Percentiles rank a stretch among this genome's conserved stretches.
Conservation (phyloP, 2,888 invertebrate species). For the Ophonus ardosiacus region DNA sequence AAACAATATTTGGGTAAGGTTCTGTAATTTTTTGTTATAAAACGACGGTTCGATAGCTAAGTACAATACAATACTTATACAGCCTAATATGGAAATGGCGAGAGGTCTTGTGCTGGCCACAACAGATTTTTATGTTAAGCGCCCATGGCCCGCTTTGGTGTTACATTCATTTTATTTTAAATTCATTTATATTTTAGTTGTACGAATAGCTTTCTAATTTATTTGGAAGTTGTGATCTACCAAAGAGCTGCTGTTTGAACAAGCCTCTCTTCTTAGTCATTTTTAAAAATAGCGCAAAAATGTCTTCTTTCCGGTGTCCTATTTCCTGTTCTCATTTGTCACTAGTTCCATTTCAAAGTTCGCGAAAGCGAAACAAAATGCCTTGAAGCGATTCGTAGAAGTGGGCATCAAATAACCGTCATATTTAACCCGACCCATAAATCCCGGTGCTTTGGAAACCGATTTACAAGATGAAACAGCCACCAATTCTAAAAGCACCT, state of each 20-base stretch:
- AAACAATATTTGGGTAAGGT: too few relatives aligned
- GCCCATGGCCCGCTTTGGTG: too few relatives aligned
- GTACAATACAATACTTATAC: too few relatives aligned
- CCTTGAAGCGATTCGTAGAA: slow-evolving; percentile 21
- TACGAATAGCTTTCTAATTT: too few relatives aligned
- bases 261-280: slow-evolving; percentile 1
- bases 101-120: too few relatives aligned
- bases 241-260: not conserved
- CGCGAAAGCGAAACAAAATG: slow-evolving; percentile 32
- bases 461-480: slow-evolving; percentile 2
- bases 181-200: too few relatives aligned
- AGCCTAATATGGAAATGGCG: too few relatives aligned
- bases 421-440: not conserved
- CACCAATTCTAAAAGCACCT: slow-evolving; percentile 31
- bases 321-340: slow-evolving; percentile 63
- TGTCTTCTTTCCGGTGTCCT: slow-evolving; percentile 56
- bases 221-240: too few relatives aligned
- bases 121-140: too few relatives aligned
- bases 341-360: slow-evolving; percentile 35
- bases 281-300: slow-evolving; percentile 57
- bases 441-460: not conserved
- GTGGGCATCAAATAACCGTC: slow-evolving; percentile 27
- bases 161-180: too few relatives aligned
- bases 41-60: too few relatives aligned
- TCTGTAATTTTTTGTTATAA: too few relatives aligned